Conservation (phyloP, 2,113 vertebrate genomes). For the Sander vitreus region DNA sequence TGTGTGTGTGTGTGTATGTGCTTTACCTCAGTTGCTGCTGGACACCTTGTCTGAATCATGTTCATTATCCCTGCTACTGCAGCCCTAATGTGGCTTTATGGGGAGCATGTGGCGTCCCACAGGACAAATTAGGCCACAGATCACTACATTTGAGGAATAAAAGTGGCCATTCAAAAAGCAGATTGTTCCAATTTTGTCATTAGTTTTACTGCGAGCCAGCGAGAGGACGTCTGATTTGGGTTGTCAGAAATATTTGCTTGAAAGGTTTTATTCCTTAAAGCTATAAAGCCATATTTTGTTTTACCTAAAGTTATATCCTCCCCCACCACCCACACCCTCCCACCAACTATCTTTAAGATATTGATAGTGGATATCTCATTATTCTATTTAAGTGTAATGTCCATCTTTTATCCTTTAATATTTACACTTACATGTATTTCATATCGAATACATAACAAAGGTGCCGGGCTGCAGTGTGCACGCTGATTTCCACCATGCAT, state of each 20-base stretch:
- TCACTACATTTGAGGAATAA: conserved; percentile 74
- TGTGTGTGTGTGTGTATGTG: background rate
- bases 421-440: background rate
- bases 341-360: background rate
- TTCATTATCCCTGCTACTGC: conserved; percentile 74
- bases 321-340: too few species aligned
- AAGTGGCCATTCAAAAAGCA: conserved; percentile 76
- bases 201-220: conserved; percentile 74
- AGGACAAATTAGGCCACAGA: conserved; percentile 76
- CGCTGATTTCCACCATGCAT: background rate
- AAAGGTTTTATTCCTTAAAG: conserved; percentile 25
- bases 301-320: background rate
- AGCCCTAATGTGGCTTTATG: conserved; percentile 67
- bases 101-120: conserved; percentile 66
- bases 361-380: background rate
- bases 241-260: conserved; percentile 26
- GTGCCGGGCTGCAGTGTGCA: background rate
- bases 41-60: conserved; percentile 65
- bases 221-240: conserved; percentile 49
- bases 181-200: conserved; percentile 82
- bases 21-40: background rate
- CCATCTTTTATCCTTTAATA: background rate
- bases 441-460: background rate
- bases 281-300: background rate
- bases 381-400: background rate